A percentile compares a stretch with the other conserved stretches of the same genome.
Conservation (phyloP, 2,113 vertebrate species). For the Macquaria australasica region DNA sequence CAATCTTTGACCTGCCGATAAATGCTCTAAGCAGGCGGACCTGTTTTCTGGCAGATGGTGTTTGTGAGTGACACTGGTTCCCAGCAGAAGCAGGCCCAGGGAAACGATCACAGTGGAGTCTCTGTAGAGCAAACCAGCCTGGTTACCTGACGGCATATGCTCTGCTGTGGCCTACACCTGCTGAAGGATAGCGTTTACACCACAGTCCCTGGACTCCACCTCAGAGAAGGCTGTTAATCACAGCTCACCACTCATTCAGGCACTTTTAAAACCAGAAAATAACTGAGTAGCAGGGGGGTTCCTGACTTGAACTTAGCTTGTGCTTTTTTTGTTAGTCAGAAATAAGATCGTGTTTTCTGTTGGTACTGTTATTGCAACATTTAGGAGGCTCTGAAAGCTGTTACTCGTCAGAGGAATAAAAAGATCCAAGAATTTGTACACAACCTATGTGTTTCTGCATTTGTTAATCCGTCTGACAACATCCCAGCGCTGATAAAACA, state of each 20-base stretch:
- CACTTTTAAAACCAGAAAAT: slow-evolving; percentile 73
- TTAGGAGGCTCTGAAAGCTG: slow-evolving; percentile 28
- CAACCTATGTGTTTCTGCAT: neutral
- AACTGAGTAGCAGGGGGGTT: slow-evolving; percentile 49
- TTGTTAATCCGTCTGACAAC: neutral
- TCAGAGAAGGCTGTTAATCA: slow-evolving; percentile 75
- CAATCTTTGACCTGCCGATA: slow-evolving; percentile 73
- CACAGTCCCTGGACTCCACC: slow-evolving; percentile 76
- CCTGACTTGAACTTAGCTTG: slow-evolving; percentile 32
- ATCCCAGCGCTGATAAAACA: slow-evolving; percentile 11
- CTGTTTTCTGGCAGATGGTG: slow-evolving; percentile 91
- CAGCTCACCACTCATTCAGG: slow-evolving; percentile 83
- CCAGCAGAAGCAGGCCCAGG: slow-evolving; percentile 87
- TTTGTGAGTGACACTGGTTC: slow-evolving; percentile 86
- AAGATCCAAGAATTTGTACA: neutral
- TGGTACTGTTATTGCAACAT: neutral
- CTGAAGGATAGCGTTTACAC: slow-evolving; percentile 83
- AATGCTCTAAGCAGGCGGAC: slow-evolving; percentile 79
- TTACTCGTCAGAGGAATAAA: slow-evolving; percentile 16
- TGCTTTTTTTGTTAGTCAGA: slow-evolving; percentile 28
- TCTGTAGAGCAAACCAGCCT: slow-evolving; percentile 82
- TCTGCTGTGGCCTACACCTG: slow-evolving; percentile 88
- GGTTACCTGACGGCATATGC: slow-evolving; percentile 88
- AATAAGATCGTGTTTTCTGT: slow-evolving; percentile 4
- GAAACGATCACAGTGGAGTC: slow-evolving; percentile 83